Evolutionary conservation across 2,113 vertebrate species (phyloP).

Genomic region (Cinclus mexicanus): DNA sequence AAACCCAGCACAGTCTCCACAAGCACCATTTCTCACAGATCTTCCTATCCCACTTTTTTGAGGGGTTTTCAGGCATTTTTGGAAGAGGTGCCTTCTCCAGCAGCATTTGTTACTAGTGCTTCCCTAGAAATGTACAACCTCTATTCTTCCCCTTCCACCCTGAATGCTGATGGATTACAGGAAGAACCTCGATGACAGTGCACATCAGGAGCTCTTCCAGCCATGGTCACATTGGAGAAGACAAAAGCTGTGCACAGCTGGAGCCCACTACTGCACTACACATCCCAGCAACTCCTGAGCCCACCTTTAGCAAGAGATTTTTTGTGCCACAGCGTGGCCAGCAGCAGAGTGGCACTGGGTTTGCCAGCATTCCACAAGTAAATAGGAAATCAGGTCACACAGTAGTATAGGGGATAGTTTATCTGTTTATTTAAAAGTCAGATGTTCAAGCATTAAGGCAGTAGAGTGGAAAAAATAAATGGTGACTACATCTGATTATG

Average conservation of each 20-base stretch:
- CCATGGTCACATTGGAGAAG: rapidly evolving
- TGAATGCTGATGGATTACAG: background rate
- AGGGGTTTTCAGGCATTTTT: background rate
- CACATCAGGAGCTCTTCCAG: background rate
- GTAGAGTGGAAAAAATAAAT: background rate
- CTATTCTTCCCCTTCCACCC: background rate
- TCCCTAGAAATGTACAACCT: background rate
- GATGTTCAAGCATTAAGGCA: background rate
- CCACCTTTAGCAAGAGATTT: background rate
- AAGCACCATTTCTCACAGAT: background rate
- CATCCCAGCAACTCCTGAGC: background rate
- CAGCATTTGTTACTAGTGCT: background rate
- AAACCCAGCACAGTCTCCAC: background rate
- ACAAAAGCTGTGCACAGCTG: background rate
- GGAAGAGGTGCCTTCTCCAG: background rate
- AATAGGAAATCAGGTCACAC: background rate
- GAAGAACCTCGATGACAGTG: background rate
- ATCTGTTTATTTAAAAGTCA: background rate
- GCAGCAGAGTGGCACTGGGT: background rate
- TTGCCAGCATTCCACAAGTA: background rate
- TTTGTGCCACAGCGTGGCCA: rapidly evolving
- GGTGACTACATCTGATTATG: background rate
- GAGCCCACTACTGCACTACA: background rate
- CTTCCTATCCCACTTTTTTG: background rate
- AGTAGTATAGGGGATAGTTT: background rate